phyloP scores from a whole-genome alignment of 53 echinoderm and acorn worm species.

The Pentamera pediparva region DNA sequence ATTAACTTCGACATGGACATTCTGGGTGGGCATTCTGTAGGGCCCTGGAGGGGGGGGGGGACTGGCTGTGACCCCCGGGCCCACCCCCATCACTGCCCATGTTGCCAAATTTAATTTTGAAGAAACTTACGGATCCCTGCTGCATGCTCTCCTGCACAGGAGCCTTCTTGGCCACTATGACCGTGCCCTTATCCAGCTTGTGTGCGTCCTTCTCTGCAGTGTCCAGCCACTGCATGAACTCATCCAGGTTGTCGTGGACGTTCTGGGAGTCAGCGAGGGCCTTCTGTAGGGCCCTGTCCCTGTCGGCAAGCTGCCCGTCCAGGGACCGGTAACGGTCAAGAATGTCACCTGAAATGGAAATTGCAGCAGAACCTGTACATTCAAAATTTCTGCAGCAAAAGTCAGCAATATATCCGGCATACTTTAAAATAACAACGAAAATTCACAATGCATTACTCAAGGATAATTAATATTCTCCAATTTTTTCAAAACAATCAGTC shows the following conservation, averaged over 20 bases:
- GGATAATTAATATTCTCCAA: too few relatives aligned
- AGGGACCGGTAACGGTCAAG: slow-evolving; percentile 59
- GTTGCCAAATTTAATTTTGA: background rate
- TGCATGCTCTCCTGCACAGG: slow-evolving; percentile 77
- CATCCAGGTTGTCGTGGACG: slow-evolving; percentile 81
- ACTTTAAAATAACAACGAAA: too few relatives aligned
- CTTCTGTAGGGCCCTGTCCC: slow-evolving; percentile 64
- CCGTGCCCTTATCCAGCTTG: slow-evolving; percentile 87
- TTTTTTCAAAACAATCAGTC: too few relatives aligned
- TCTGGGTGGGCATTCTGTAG: too few relatives aligned
- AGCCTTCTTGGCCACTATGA: slow-evolving; percentile 87
- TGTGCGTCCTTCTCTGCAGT: slow-evolving; percentile 88
- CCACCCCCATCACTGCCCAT: background rate
- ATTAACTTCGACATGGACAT: too few relatives aligned
- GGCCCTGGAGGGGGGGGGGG: too few relatives aligned
- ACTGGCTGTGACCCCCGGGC: background rate
- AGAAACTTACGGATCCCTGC: slow-evolving; percentile 63
- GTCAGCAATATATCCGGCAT: too few relatives aligned
- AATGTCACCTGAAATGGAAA: slow-evolving; percentile 62
- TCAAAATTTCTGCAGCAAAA: too few relatives aligned
- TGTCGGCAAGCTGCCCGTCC: slow-evolving; percentile 63
- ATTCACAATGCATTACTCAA: too few relatives aligned
- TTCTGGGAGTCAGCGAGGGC: slow-evolving; percentile 88
- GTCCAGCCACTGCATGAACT: slow-evolving; percentile 80
- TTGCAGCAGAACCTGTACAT: background rate